Evolutionary conservation across 2,113 vertebrate species (phyloP).

Genomic region (Stegastes partitus): DNA sequence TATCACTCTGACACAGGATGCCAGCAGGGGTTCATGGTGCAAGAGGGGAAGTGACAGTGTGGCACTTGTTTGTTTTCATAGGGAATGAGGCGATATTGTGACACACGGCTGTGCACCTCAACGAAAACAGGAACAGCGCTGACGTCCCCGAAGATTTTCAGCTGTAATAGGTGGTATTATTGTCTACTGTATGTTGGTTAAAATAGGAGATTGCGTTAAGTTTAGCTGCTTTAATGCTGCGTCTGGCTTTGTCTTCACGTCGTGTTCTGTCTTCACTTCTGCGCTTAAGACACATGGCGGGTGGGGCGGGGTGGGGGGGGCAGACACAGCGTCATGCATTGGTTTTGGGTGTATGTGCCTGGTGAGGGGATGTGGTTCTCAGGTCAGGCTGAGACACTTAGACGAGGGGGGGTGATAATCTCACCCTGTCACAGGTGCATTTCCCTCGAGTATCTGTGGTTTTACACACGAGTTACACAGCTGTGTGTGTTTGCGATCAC

Average conservation of each 20-base stretch:
- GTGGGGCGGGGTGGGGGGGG: not conserved
- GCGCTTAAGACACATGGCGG: not conserved
- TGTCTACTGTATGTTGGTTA: constrained; percentile 5
- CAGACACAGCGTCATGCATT: constrained; percentile 28
- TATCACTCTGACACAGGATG: constrained; percentile 83
- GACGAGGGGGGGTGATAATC: constrained; percentile 37
- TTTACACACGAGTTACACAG: constrained; percentile 73
- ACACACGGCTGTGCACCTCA: constrained; percentile 66
- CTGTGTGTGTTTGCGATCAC: constrained; percentile 67
- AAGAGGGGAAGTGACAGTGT: constrained; percentile 80
- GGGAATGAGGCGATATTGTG: constrained; percentile 72
- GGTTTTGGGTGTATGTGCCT: constrained; percentile 53
- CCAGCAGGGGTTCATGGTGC: constrained; percentile 74
- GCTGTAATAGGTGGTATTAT: constrained; percentile 9
- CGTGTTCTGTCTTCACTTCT: not conserved
- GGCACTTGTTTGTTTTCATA: constrained; percentile 77
- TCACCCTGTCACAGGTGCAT: constrained; percentile 78
- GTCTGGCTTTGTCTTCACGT: constrained; percentile 12
- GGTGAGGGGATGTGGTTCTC: constrained; percentile 74
- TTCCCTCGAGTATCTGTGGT: constrained; percentile 77
- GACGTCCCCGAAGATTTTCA: constrained; percentile 52
- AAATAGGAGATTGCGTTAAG: not conserved
- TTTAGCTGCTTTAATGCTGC: not conserved
- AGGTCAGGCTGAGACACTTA: constrained; percentile 54
- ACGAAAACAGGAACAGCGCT: constrained; percentile 72